These are phyloP conservation scores for Galeruca laticollis DNA, from an alignment of 2,888 invertebrate genomes.

Conservation along the genomic window DNA sequence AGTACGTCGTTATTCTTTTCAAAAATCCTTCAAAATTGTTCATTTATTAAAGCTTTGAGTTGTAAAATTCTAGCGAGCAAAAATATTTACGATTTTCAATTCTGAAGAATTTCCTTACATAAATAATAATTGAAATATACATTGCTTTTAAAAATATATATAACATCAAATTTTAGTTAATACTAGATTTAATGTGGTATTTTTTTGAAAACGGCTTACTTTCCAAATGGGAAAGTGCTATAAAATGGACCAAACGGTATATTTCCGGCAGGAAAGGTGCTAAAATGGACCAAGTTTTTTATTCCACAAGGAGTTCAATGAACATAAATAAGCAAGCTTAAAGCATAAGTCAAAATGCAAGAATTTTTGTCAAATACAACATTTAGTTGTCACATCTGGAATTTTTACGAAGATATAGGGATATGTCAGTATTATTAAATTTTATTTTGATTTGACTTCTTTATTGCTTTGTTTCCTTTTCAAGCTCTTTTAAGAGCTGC, in stretches of 20 bases:
- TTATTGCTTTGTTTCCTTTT: conserved; percentile 65
- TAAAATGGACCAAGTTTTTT: conserved; percentile 34
- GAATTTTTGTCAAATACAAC: conserved; percentile 27
- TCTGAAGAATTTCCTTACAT: conserved; percentile 38
- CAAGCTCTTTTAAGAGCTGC: conserved; percentile 63
- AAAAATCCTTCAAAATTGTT: conserved; percentile 36
- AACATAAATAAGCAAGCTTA: conserved; percentile 33
- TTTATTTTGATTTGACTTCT: conserved; percentile 50
- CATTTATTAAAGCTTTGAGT: conserved; percentile 8
- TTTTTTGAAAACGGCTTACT: conserved; percentile 40
- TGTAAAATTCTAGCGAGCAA: conserved; percentile 42
- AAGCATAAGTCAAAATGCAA: conserved; percentile 35
- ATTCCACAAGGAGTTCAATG: conserved; percentile 15
- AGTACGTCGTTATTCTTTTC: conserved; percentile 47
- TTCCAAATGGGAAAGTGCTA: conserved; percentile 38
- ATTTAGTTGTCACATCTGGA: conserved; percentile 40
- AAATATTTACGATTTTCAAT: conserved; percentile 42
- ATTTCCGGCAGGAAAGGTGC: conserved; percentile 37
- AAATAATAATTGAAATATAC: conserved; percentile 39
- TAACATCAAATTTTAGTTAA: conserved; percentile 36
- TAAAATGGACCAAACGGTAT: conserved; percentile 38
- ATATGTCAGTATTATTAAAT: conserved; percentile 49
- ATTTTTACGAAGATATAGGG: conserved; percentile 44
- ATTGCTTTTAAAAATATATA: conserved; percentile 48
- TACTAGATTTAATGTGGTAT: conserved; percentile 32